These are phyloP conservation scores for Aspidiotus rigidus DNA, from an alignment of 2,888 invertebrate species.

Conservation along the genomic window DNA sequence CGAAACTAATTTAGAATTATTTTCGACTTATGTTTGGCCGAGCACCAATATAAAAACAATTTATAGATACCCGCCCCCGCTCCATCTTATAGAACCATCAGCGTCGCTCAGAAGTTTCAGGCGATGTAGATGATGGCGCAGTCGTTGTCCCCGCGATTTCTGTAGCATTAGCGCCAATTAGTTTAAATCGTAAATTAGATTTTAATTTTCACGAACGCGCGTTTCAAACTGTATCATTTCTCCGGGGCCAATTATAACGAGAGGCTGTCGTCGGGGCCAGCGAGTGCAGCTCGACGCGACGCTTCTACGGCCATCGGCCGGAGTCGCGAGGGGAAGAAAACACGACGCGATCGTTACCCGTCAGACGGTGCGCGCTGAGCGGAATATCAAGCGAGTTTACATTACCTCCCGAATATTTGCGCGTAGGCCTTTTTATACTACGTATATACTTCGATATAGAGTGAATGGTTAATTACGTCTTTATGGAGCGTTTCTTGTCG, in stretches of 20 bases:
- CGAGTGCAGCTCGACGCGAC: too few relatives aligned
- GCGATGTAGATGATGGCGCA: slow-evolving; percentile 7
- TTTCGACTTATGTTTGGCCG: slow-evolving; percentile 30
- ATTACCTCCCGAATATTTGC: too few relatives aligned
- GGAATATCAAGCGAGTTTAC: background rate
- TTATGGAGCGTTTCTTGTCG: slow-evolving; percentile 27
- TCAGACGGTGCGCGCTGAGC: background rate
- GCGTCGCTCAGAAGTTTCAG: background rate
- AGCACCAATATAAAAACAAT: slow-evolving; percentile 31
- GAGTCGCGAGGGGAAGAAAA: too few relatives aligned
- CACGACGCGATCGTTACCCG: too few relatives aligned
- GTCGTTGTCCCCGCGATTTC: slow-evolving; percentile 6
- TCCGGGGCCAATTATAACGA: background rate
- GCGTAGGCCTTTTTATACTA: too few relatives aligned
- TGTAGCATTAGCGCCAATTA: slow-evolving; percentile 30
- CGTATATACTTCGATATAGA: background rate
- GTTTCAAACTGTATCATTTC: too few relatives aligned
- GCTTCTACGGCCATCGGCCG: too few relatives aligned
- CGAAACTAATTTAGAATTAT: slow-evolving; percentile 27
- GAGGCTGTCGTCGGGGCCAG: too few relatives aligned
- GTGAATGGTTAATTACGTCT: slow-evolving; percentile 31
- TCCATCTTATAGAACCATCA: background rate
- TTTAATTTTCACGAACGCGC: slow-evolving; percentile 20
- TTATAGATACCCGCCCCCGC: slow-evolving; percentile 21
- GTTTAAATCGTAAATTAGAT: slow-evolving; percentile 29